Percentiles rank a stretch among this genome's conserved stretches.
Conservation (phyloP, 2,888 invertebrate species). For the Drosophila ezoana region DNA sequence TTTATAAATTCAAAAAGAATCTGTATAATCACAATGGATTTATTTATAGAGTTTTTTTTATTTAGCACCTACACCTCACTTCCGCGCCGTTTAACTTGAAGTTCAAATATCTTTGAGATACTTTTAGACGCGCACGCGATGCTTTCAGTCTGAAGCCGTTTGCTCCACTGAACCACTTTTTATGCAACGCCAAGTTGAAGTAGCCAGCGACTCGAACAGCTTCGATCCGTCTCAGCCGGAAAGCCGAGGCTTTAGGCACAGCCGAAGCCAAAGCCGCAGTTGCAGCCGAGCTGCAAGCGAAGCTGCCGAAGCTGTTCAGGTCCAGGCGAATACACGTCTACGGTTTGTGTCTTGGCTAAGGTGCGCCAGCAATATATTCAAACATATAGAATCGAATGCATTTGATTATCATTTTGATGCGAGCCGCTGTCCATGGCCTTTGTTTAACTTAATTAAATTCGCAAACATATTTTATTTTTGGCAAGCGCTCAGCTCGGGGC, state of each 20-base stretch:
- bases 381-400: slow-evolving; percentile 28
- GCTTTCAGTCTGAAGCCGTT: slow-evolving; percentile 74
- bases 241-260: slow-evolving; percentile 24
- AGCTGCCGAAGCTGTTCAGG: slow-evolving; percentile 32
- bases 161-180: slow-evolving; percentile 82
- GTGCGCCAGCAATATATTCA: slow-evolving; percentile 16
- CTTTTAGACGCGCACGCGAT: slow-evolving; percentile 53
- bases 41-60: slow-evolving; percentile 2
- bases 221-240: no score
- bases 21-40: slow-evolving; percentile 25
- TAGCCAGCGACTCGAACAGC: slow-evolving; percentile 53
- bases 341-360: slow-evolving; percentile 52
- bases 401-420: slow-evolving; percentile 51
- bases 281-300: slow-evolving; percentile 24
- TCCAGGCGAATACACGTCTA: slow-evolving; percentile 29
- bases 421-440: slow-evolving; percentile 55
- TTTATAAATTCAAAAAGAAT: slow-evolving; percentile 3
- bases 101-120: slow-evolving; percentile 23
- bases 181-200: slow-evolving; percentile 81
- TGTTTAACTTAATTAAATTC: slow-evolving; percentile 58
- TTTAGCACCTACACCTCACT: slow-evolving; percentile 68
- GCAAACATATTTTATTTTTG: slow-evolving; percentile 7
- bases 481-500: not conserved
- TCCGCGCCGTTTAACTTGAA: slow-evolving; percentile 50
- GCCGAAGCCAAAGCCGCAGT: slow-evolving; percentile 19